A percentile compares a stretch with the other conserved stretches of the same genome.
phyloP scores from a whole-genome alignment of 1,140 invertebrate genomes.

The Hesperophylax magnus region DNA sequence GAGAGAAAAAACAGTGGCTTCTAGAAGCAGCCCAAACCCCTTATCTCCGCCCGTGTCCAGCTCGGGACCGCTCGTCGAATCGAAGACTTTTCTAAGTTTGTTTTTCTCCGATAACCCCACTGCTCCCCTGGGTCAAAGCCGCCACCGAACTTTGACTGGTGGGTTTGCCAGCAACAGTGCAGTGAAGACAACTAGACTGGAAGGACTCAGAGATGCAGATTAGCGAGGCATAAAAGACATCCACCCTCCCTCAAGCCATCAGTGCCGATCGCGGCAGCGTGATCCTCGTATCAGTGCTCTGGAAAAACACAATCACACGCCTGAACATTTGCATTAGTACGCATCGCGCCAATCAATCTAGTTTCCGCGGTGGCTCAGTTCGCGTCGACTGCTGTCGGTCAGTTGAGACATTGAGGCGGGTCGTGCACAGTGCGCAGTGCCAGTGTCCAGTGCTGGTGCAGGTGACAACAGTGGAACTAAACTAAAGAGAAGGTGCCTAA shows the following conservation, averaged over 20 bases:
- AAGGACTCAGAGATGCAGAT: not conserved
- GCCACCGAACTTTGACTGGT: slow-evolving; percentile 43
- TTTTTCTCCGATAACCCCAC: slow-evolving; percentile 44
- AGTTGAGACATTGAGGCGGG: slow-evolving; percentile 42
- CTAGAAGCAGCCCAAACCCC: not conserved
- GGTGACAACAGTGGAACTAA: not conserved
- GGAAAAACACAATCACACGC: not conserved
- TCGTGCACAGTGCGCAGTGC: slow-evolving; percentile 30
- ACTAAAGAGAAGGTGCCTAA: not conserved
- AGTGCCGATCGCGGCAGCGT: slow-evolving; percentile 22
- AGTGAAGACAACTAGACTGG: not conserved
- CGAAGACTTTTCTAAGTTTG: slow-evolving; percentile 16
- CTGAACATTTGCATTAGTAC: not conserved
- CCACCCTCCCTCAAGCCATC: slow-evolving; percentile 12
- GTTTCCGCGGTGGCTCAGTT: slow-evolving; percentile 19
- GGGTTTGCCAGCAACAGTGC: slow-evolving; percentile 15
- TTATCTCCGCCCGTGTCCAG: slow-evolving; percentile 9
- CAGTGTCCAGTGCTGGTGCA: not conserved
- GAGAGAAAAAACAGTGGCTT: not conserved
- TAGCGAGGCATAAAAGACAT: slow-evolving; percentile 24
- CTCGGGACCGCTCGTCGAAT: not conserved
- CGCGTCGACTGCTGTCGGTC: not conserved
- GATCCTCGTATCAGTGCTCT: not conserved
- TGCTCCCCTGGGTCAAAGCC: slow-evolving; percentile 37
- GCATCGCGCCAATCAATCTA: not conserved